These are phyloP conservation scores for Liodrosophila aerea DNA, from an alignment of 2,888 invertebrate genomes.

Conservation along the genomic window DNA sequence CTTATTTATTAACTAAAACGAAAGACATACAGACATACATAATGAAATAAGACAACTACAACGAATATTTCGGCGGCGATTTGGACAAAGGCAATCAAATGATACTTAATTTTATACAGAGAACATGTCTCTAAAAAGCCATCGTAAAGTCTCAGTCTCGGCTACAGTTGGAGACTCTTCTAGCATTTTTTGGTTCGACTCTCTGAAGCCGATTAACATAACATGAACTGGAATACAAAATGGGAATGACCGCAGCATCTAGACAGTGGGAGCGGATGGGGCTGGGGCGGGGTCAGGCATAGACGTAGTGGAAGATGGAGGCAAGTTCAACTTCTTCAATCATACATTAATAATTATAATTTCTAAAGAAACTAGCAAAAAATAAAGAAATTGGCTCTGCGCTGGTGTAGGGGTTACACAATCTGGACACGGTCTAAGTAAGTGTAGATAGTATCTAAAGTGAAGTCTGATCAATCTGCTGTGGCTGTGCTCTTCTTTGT, in stretches of 20 bases:
- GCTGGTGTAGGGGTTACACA: no score
- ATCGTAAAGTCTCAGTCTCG: constrained; percentile 39
- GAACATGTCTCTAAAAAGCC: constrained; percentile 63
- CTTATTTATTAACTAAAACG: constrained; percentile 54
- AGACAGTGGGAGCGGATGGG: constrained; percentile 1
- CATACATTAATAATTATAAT: constrained; percentile 68
- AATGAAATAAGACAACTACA: constrained; percentile 52
- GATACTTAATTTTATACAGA: constrained; percentile 72
- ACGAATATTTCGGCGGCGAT: constrained; percentile 48
- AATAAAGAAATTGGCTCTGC: no score
- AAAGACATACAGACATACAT: constrained; percentile 42
- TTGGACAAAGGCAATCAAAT: constrained; percentile 66
- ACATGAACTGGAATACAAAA: constrained; percentile 67
- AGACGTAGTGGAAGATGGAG: constrained; percentile 7
- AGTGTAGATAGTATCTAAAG: neutral
- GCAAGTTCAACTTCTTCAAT: constrained; percentile 24
- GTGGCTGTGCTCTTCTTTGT: constrained; percentile 2
- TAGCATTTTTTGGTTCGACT: constrained; percentile 30
- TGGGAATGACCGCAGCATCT: constrained; percentile 63
- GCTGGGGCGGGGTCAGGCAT: constrained; percentile 1
- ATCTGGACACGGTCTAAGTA: no score
- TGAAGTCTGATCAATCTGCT: neutral
- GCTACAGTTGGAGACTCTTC: constrained; percentile 24
- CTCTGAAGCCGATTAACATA: constrained; percentile 62
- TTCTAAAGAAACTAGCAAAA: constrained; percentile 56